A percentile compares a stretch with the other conserved stretches of the same genome.
Evolutionary conservation across 2,888 invertebrate species (phyloP).

Genomic region (Aproaerema taeniolella): DNA sequence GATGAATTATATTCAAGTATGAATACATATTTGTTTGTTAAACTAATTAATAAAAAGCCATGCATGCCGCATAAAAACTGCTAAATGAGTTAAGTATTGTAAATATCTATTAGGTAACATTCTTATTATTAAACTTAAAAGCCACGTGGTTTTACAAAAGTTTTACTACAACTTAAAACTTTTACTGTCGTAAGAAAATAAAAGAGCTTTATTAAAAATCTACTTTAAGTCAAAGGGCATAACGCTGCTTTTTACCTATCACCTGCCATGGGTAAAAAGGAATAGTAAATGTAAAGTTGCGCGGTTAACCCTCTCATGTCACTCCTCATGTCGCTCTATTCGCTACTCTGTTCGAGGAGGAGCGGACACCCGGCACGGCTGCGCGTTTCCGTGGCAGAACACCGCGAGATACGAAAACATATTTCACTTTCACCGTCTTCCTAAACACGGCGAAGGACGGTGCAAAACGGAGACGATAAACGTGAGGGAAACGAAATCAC

Average conservation of each 20-base stretch:
- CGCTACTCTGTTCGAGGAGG: conserved; percentile 25
- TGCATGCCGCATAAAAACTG: too few species aligned
- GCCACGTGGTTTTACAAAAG: too few species aligned
- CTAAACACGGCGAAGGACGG: conserved; percentile 51
- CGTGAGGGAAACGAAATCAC: conserved; percentile 52
- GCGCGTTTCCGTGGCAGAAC: conserved; percentile 42
- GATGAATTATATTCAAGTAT: too few species aligned
- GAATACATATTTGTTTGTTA: too few species aligned
- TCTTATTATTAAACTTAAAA: too few species aligned
- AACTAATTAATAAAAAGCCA: too few species aligned
- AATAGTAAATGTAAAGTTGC: conserved; percentile 55
- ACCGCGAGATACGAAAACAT: conserved; percentile 46
- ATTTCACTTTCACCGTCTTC: conserved; percentile 52
- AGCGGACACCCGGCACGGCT: conserved; percentile 37
- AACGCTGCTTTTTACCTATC: conserved; percentile 39
- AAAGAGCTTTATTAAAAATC: conserved; percentile 23
- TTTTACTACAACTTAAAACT: conserved; percentile 48
- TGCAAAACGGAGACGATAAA: conserved; percentile 62
- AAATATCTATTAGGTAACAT: too few species aligned
- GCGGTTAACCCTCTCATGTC: conserved; percentile 52
- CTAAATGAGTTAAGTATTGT: too few species aligned
- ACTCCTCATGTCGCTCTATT: conserved; percentile 35
- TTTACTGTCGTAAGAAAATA: conserved; percentile 25
- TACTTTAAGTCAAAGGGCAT: conserved; percentile 30
- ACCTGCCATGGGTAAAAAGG: conserved; percentile 38